Evolutionary conservation across 1,140 invertebrate species (phyloP), one percentile per base, ranked within the genome.

Genomic region (Galleria mellonella): DNA sequence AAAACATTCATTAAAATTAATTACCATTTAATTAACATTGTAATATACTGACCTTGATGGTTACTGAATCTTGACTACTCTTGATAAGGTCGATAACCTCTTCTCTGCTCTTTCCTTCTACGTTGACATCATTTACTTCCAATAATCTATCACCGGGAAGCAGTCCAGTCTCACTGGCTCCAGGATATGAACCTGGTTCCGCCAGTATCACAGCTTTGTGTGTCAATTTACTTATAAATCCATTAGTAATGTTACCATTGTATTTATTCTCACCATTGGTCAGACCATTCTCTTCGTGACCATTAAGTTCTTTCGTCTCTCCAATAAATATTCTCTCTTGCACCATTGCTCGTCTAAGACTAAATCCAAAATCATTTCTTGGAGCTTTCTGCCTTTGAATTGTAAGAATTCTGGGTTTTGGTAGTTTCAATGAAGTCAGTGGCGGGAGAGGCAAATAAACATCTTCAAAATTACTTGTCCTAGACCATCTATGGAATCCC

Each of bases 31-130:
- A 37, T 37, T 37, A 17, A 37, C 35, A 17, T 37, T 37, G 17
- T 37, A 37, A 37, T 9, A 47, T 40, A 67, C 85, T 83, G 65
- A 98, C 96, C 91, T 95, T 94, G 23, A 98, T 91, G 32, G 89
- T 92, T 41, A 98, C 94, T 55, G 88, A 90, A 62, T 93, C 93
- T 11, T 92, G 92, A 31, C 95, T 96, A 36, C 93, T 92, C 53
- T 94, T 94, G 57, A 98, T 97, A 59, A 97, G 89, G 72, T 98
- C 95, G 54, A 98, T 97, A 47, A 98, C 94, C 63, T 97, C 94
- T 72, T 98, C 97, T 23, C 96, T 89, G 10, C 90, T 91, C 71
- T 94, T 92, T 32, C 93, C 92, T 70, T 96, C 94, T 0, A 98
- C 96, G 47, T 91, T 90, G 28, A 93, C 89, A 13, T 92, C 93